Base-by-base conservation (phyloP, 2,113 vertebrate species). In the Misgurnus anguillicaudatus region DNA sequence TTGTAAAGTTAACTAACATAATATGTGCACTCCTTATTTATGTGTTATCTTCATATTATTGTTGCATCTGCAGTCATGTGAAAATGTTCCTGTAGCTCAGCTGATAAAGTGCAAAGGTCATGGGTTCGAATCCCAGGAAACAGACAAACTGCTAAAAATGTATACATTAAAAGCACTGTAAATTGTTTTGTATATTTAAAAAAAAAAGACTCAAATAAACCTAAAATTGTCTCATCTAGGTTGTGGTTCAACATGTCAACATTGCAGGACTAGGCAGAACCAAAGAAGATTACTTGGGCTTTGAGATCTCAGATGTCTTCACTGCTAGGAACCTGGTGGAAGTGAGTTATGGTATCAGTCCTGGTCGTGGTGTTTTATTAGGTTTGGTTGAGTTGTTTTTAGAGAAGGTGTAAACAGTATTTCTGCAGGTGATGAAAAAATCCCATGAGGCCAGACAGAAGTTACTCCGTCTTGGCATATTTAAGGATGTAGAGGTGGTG, bases 301-400 rank as follows among this genome's bases (percentile, higher is more conserved):
- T 92, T 83, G 97, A 99, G 89, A 98, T 99, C 1, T 81, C 93
- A 55, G 95, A 96, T 3, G 95, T 99, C 79, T 99, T 99, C 85
- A 92, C 92, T 57, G 97, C 97, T 19, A 98, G 91, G 86, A 99
- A 96, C 84, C 94, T 99, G 3, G 95, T 99, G 9, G 97, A 99
- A 65, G 97, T 97, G 89, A 88, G 95, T 92, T 6, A 53, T 3
- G 38, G 16, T n/a, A n/a, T n/a, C n/a, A n/a, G n/a, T n/a, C n/a
- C 21, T 53, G 9, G 19, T 36, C 6, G 11, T 17, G 8, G 21
- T 70, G 31, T 64, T 55, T 70, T 75, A 13, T 67, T 6, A 16
- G 38, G 13, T 6, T 24, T 36, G 19, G 57, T 36, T 36, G 4
- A 19, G n/a, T 57, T 9, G 6, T 45, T 74, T 5, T 45, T 7